Evolutionary conservation across 2,888 invertebrate species (phyloP).

Genomic region (Apomyelois bistriatella): DNA sequence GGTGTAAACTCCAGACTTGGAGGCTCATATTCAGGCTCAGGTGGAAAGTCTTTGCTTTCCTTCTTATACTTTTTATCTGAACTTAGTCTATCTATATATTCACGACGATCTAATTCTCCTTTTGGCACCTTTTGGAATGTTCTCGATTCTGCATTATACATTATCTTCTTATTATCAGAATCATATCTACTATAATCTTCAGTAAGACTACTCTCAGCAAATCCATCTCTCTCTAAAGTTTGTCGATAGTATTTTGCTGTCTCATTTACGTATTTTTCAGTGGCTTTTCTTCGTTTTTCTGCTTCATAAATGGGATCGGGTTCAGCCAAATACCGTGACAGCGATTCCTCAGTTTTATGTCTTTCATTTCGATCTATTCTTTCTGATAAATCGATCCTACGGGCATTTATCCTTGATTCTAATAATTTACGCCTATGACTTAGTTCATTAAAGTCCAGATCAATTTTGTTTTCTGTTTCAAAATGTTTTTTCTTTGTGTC

Average conservation of each 20-base stretch:
- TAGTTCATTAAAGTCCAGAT: conserved; percentile 79
- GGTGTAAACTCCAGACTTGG: conserved; percentile 82
- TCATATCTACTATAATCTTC: conserved; percentile 75
- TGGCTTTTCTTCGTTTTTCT: conserved; percentile 71
- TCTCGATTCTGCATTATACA: conserved; percentile 66
- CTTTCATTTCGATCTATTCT: conserved; percentile 8
- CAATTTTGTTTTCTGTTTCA: conserved; percentile 58
- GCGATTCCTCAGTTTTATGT: conserved; percentile 46
- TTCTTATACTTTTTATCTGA: conserved; percentile 48
- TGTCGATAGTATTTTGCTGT: conserved; percentile 78
- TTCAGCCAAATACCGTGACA: conserved; percentile 67
- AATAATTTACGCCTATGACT: conserved; percentile 87
- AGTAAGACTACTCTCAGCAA: conserved; percentile 71
- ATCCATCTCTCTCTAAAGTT: conserved; percentile 78
- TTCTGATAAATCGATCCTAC: conserved; percentile 60
- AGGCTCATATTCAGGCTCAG: conserved; percentile 81
- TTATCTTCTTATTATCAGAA: conserved; percentile 64
- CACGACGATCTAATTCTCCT: conserved; percentile 60
- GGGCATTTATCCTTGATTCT: conserved; percentile 86
- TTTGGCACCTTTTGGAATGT: conserved; percentile 56
- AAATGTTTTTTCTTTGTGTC: conserved; percentile 79
- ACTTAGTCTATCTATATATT: conserved; percentile 55
- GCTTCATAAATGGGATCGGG: conserved; percentile 71
- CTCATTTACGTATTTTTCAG: conserved; percentile 78
- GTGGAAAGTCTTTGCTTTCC: conserved; percentile 61